These are phyloP conservation scores for Podotricha telesiphe DNA, from an alignment of 2,888 invertebrate genomes.

Conservation along the genomic window DNA sequence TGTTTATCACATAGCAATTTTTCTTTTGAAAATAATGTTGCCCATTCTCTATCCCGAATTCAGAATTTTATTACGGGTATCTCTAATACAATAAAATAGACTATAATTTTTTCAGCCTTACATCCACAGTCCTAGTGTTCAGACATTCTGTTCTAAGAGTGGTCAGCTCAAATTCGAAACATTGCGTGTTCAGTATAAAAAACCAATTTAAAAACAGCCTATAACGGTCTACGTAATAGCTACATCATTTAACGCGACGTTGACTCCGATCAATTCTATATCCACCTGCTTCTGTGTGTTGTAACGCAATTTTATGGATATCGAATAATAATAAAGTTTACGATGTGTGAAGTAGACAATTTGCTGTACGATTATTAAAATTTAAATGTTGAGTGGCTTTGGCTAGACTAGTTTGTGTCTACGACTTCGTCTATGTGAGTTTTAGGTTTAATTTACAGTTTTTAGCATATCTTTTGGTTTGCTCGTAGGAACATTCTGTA, in stretches of 20 bases:
- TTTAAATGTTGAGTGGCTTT: slow-evolving; percentile 2
- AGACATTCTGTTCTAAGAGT: too few species aligned
- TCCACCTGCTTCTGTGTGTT: slow-evolving; percentile 28
- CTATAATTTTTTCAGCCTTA: too few species aligned
- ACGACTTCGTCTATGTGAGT: neutral
- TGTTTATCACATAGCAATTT: too few species aligned
- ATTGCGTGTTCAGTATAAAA: neutral
- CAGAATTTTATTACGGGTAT: too few species aligned
- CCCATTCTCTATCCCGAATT: too few species aligned
- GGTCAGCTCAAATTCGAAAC: too few species aligned
- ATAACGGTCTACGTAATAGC: slow-evolving; percentile 1
- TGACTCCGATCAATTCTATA: slow-evolving; percentile 30
- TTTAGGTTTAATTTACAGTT: too few species aligned
- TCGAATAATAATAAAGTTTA: slow-evolving; percentile 23
- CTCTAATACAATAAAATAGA: too few species aligned
- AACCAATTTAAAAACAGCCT: slow-evolving; percentile 11
- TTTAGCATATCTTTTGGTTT: too few species aligned
- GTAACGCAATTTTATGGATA: slow-evolving; percentile 30
- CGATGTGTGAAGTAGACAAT: slow-evolving; percentile 1
- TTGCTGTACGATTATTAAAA: neutral
- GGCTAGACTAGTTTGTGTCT: neutral
- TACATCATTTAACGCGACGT: slow-evolving; percentile 37
- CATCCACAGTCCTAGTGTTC: too few species aligned
- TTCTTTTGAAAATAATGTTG: too few species aligned
- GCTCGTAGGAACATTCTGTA: too few species aligned